Evolutionary conservation across 2,113 vertebrate species (phyloP), one percentile per base, ranked within the genome.

Genomic region (Callaeas wilsoni): DNA sequence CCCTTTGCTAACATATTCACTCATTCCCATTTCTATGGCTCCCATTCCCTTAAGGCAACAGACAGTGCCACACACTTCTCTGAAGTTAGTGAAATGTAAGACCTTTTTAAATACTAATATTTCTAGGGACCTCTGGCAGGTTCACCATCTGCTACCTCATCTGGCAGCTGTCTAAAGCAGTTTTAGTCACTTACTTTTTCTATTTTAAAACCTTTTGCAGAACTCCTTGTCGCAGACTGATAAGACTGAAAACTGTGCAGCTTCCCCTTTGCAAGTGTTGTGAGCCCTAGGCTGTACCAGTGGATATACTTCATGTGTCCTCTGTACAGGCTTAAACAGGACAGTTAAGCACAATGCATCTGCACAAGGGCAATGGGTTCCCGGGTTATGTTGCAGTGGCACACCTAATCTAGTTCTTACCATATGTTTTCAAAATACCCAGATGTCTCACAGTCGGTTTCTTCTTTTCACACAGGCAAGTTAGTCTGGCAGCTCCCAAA

Each of bases 41-140:
- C 22, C 29, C 21, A n/a, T 68, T 96, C 87, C 89, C 57, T 83
- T 44, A 73, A 50, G 70, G 94, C 78, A 15, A 64, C 69, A 95
- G 87, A 67, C 81, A 96, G 67, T 69, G 56, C 64, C 64, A 67
- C 3, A 16, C 63, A 81, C 73, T 84, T 90, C 15, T 60, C 44
- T 83, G 20, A 89, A 75, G 70, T 85, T 52, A 86, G 68, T 90
- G 89, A 96, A 95, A 96, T 52, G 20, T 42, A 89, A 97, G 87
- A 95, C 25, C 47, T 90, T 94, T n/a, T 96, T 74, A 96, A 97
- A 96, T 94, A 96, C 92, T 95, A 92, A 71, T 94, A 93, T 96
- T 97, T 94, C 60, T 90, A 82, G 78, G 71, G 63, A 62, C 85
- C 77, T 81, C 56, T 39, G 90, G 64, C 70, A 78, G 44, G 32